These are phyloP conservation scores for Aleiodes sp. DNA, from an alignment of 1,140 invertebrate genomes.

Conservation along the genomic window DNA sequence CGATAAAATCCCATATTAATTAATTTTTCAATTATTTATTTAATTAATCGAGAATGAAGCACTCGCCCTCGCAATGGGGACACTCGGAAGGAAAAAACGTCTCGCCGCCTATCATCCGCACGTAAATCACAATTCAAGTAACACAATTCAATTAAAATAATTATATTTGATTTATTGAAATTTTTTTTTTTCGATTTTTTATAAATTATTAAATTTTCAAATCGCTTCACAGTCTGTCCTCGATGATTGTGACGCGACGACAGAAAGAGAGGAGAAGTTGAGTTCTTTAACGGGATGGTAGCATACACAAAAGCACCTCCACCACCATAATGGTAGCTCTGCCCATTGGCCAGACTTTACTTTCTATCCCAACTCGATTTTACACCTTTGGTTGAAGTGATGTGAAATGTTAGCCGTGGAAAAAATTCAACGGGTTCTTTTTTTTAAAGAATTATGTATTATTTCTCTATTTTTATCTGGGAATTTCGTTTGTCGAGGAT, in stretches of 20 bases:
- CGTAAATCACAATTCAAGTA: not conserved
- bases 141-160: not conserved
- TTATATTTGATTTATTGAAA: too few relatives aligned
- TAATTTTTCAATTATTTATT: not conserved
- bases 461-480: not conserved
- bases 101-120: not conserved
- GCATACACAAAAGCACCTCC: not conserved
- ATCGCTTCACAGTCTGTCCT: not conserved
- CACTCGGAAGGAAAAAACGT: not conserved
- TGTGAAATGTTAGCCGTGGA: not conserved
- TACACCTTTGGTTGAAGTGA: not conserved
- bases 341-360: slow-evolving; percentile 15
- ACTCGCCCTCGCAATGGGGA: slow-evolving; percentile 1
- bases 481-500: not conserved
- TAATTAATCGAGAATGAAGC: not conserved
- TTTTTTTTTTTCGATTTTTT: too few relatives aligned
- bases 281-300: slow-evolving; percentile 11
- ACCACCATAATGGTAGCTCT: not conserved
- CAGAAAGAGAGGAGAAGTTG: not conserved
- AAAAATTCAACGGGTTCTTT: not conserved
- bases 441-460: not conserved
- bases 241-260: not conserved
- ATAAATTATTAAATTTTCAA: not conserved
- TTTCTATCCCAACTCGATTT: slow-evolving; percentile 16
- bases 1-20: slow-evolving; percentile 8